Percentiles rank a stretch among this genome's conserved stretches.
Conservation (phyloP, 2,113 vertebrate genomes). For the Fulica atra region DNA sequence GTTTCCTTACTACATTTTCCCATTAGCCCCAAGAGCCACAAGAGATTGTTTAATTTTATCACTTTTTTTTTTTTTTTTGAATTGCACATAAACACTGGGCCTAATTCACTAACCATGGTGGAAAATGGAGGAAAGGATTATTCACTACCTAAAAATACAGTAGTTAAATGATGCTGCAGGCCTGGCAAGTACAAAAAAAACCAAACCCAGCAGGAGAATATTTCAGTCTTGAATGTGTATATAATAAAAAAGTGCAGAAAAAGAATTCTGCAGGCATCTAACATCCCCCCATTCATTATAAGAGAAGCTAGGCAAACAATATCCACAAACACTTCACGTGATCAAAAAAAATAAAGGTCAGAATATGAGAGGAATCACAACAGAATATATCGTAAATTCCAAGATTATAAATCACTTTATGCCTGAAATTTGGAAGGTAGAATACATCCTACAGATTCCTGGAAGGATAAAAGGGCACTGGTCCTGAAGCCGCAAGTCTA, state of each 20-base stretch:
- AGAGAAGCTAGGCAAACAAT: background rate
- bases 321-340: background rate
- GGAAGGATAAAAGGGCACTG: background rate
- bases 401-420: background rate
- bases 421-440: background rate
- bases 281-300: background rate
- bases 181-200: background rate
- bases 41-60: background rate
- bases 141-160: background rate
- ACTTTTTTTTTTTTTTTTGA: background rate
- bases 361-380: background rate
- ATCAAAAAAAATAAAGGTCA: background rate
- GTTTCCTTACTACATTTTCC: slow-evolving; percentile 1
- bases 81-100: background rate
- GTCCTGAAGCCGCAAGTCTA: background rate
- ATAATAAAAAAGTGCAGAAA: background rate
- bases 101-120: background rate
- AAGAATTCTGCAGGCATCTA: background rate
- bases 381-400: background rate
- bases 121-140: background rate
- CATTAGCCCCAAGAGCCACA: background rate
- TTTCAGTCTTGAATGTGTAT: background rate
- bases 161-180: background rate
- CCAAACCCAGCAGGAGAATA: background rate
- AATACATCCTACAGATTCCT: slow-evolving; percentile 4